Evolutionary conservation across 2,113 vertebrate genomes (phyloP).

Genomic region (Barnardius zonarius): DNA sequence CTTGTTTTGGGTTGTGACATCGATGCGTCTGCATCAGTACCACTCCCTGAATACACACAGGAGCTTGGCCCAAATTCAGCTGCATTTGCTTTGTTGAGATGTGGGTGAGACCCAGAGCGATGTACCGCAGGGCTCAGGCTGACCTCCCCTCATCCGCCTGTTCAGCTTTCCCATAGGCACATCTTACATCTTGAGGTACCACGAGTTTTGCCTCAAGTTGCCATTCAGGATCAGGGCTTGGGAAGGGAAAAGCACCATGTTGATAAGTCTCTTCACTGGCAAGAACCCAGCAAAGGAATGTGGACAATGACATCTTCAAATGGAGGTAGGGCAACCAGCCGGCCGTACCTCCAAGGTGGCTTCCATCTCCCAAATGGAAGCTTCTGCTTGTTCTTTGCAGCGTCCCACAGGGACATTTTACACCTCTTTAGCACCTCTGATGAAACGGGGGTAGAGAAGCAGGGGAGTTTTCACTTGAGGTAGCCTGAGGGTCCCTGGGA

Average conservation of each 20-base stretch:
- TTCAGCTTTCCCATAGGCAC: not conserved
- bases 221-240: not conserved
- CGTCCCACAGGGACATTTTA: not conserved
- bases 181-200: not conserved
- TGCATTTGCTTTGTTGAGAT: not conserved
- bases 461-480: not conserved
- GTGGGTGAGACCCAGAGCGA: not conserved
- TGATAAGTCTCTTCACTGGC: not conserved
- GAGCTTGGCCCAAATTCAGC: not conserved
- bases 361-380: not conserved
- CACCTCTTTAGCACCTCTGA: not conserved
- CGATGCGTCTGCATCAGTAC: not conserved
- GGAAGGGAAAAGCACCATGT: not conserved
- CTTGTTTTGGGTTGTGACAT: conserved; percentile 19
- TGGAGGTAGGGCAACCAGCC: accelerated
- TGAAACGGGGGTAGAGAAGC: not conserved
- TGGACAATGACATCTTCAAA: not conserved
- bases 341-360: not conserved
- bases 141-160: not conserved
- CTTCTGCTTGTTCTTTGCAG: not conserved
- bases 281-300: not conserved
- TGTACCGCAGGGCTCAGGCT: not conserved
- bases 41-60: not conserved
- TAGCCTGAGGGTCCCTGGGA: not conserved
- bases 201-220: not conserved